Percentiles rank a stretch among this genome's conserved stretches.
phyloP scores from a whole-genome alignment of 2,888 invertebrate species.

The Drosophila maculinotata region DNA sequence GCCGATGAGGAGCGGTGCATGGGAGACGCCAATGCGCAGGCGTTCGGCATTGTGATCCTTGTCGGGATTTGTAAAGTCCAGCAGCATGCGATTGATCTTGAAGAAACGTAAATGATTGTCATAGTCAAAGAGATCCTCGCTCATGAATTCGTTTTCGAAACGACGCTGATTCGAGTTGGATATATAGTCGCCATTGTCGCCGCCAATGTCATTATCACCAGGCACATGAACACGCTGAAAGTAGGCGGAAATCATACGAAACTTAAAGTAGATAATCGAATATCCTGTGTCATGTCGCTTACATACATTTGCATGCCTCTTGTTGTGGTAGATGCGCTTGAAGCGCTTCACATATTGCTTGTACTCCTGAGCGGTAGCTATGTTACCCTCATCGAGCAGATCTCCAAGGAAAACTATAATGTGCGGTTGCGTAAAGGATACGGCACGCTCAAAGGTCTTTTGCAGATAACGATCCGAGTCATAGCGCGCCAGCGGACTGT shows the following conservation, averaged over 20 bases:
- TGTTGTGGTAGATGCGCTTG: slow-evolving; percentile 86
- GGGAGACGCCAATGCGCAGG: slow-evolving; percentile 88
- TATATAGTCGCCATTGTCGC: slow-evolving; percentile 91
- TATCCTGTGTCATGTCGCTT: neutral
- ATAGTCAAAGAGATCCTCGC: slow-evolving; percentile 88
- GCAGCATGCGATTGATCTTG: slow-evolving; percentile 90
- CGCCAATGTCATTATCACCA: slow-evolving; percentile 99
- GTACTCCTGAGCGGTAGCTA: slow-evolving; percentile 90
- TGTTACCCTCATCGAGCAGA: slow-evolving; percentile 96
- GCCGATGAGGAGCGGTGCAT: slow-evolving; percentile 87
- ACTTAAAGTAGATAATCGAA: slow-evolving; percentile 48
- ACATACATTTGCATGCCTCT: slow-evolving; percentile 79
- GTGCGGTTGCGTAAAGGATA: slow-evolving; percentile 91
- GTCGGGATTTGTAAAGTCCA: slow-evolving; percentile 87
- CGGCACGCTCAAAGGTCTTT: slow-evolving; percentile 91
- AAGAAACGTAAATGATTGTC: slow-evolving; percentile 88
- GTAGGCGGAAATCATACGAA: slow-evolving; percentile 74
- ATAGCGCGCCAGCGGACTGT: slow-evolving; percentile 91
- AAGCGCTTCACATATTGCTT: slow-evolving; percentile 91
- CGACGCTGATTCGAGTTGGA: slow-evolving; percentile 89
- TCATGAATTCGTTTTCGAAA: slow-evolving; percentile 91
- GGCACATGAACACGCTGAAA: slow-evolving; percentile 93
- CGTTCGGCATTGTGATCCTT: slow-evolving; percentile 83
- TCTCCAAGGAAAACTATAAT: slow-evolving; percentile 96
- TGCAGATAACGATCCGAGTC: slow-evolving; percentile 94